Conservation (phyloP, 2,888 invertebrate genomes). For the Trissolcus brochymenae region DNA sequence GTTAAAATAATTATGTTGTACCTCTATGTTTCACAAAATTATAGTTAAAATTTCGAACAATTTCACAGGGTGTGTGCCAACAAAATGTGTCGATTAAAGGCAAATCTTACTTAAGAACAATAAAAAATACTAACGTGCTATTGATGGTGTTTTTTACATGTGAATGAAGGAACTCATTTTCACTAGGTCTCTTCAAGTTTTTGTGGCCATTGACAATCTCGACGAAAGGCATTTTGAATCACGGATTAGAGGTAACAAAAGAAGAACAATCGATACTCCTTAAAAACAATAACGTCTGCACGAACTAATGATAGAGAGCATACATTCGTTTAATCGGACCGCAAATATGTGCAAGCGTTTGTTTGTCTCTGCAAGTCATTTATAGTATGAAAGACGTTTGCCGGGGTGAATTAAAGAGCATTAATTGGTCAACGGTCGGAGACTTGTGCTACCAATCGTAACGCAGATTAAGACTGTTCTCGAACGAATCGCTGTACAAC, state of each 20-base stretch:
- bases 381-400: constrained; percentile 52
- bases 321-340: constrained; percentile 26
- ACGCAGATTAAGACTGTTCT: constrained; percentile 45
- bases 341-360: constrained; percentile 48
- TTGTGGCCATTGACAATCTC: constrained; percentile 63
- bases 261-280: neutral
- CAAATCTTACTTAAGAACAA: neutral
- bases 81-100: too few relatives aligned
- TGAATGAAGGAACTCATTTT: constrained; percentile 68
- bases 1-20: too few relatives aligned
- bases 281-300: constrained; percentile 4
- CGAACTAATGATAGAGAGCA: neutral
- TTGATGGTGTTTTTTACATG: constrained; percentile 63
- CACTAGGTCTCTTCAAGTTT: constrained; percentile 64
- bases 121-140: constrained; percentile 61
- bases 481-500: neutral
- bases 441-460: constrained; percentile 60
- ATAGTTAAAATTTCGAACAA: too few relatives aligned
- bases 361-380: constrained; percentile 47
- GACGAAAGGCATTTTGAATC: constrained; percentile 65
- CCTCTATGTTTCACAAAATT: too few relatives aligned
- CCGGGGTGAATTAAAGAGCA: constrained; percentile 54
- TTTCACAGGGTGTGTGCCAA: too few relatives aligned
- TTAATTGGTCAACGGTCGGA: constrained; percentile 58
- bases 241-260: neutral